Conservation (phyloP, 1,140 invertebrate species). For the Vanessa atalanta region DNA sequence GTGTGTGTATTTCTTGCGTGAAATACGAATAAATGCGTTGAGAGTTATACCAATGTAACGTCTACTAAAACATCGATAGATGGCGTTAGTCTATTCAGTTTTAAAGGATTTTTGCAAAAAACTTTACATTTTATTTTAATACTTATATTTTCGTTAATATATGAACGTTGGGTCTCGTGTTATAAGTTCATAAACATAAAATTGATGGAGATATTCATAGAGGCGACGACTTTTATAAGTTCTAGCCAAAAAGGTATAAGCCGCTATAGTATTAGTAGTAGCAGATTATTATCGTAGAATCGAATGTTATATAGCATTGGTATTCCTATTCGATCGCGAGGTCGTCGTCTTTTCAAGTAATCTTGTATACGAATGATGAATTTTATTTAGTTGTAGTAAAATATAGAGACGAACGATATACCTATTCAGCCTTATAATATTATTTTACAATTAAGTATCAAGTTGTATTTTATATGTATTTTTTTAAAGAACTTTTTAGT, state of each 20-base stretch:
- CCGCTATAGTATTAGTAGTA: background rate
- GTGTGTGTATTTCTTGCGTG: conserved; percentile 26
- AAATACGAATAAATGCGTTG: conserved; percentile 11
- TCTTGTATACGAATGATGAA: conserved; percentile 2
- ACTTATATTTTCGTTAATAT: background rate
- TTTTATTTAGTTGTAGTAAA: background rate
- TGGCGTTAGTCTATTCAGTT: conserved; percentile 37
- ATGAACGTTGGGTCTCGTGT: no score
- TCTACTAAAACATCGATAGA: conserved; percentile 31
- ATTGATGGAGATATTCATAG: background rate
- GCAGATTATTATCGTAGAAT: background rate
- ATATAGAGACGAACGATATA: background rate
- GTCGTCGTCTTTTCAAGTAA: conserved; percentile 10
- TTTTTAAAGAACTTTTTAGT: no score
- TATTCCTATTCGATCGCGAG: conserved; percentile 6
- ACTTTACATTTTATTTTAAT: background rate
- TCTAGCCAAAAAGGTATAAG: background rate
- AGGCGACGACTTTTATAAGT: background rate
- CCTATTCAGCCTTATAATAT: no score
- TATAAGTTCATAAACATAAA: no score
- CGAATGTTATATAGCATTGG: background rate
- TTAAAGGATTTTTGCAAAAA: no score
- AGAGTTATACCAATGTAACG: conserved; percentile 9
- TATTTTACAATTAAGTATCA: no score
- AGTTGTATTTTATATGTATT: no score